A percentile compares a stretch with the other conserved stretches of the same genome.
These are phyloP conservation scores for Pristionchus mayeri DNA, from an alignment of 2,888 invertebrate genomes.

Conservation along the genomic window DNA sequence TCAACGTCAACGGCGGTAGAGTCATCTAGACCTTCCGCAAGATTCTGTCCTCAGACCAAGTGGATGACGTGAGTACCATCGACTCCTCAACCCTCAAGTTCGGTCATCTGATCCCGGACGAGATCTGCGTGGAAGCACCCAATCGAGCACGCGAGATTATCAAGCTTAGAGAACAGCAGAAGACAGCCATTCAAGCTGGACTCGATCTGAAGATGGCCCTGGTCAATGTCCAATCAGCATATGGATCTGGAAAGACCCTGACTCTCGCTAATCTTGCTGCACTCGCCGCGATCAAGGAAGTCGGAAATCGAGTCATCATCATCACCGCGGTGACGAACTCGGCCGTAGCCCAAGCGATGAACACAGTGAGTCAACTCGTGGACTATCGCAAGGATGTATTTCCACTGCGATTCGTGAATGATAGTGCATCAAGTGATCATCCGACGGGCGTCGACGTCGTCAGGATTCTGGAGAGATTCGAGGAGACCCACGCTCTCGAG, in stretches of 20 bases:
- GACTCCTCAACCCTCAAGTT: not conserved
- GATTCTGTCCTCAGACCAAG: not conserved
- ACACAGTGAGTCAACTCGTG: not conserved
- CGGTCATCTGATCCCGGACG: not conserved
- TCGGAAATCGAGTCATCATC: not conserved
- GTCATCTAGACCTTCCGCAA: not conserved
- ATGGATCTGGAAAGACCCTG: not conserved
- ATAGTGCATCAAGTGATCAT: not conserved
- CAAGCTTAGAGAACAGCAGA: constrained; percentile 12
- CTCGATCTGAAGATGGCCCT: not conserved
- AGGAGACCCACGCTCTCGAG: not conserved
- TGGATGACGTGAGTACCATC: not conserved
- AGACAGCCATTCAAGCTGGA: not conserved
- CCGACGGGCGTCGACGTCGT: not conserved
- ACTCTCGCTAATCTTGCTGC: not conserved
- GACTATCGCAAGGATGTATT: not conserved
- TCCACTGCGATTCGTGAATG: not conserved
- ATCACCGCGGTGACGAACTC: not conserved
- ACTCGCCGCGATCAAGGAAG: not conserved
- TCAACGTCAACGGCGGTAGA: not conserved
- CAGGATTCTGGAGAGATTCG: not conserved
- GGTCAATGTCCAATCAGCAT: not conserved
- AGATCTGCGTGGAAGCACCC: not conserved
- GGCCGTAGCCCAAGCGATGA: not conserved
- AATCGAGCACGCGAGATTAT: not conserved